Evolutionary conservation across 2,888 invertebrate genomes (phyloP).

Genomic region (Gasteruption jaculator): DNA sequence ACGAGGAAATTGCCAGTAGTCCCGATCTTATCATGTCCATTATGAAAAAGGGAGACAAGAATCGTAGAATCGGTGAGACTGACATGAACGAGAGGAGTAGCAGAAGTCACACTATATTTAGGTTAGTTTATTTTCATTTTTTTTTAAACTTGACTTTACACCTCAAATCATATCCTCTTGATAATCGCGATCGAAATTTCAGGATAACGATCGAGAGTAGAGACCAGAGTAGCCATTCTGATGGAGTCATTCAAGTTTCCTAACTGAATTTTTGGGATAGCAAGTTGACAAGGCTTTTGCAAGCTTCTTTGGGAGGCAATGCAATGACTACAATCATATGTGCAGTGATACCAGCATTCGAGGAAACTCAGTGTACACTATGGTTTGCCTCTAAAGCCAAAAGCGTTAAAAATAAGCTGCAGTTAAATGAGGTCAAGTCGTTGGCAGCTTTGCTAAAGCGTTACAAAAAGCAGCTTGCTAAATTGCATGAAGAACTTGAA

Average conservation of each 20-base stretch:
- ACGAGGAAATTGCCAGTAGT: constrained; percentile 60
- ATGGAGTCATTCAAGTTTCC: constrained; percentile 63
- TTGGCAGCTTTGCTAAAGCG: constrained; percentile 64
- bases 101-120: constrained; percentile 78
- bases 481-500: constrained; percentile 58
- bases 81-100: constrained; percentile 81
- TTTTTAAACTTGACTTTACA: neutral
- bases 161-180: neutral
- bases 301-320: constrained; percentile 79
- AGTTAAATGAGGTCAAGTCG: constrained; percentile 66
- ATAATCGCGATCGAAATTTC: neutral
- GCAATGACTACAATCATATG: constrained; percentile 78
- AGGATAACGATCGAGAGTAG: constrained; percentile 61
- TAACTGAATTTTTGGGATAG: constrained; percentile 78
- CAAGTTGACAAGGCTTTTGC: constrained; percentile 74
- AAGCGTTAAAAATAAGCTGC: constrained; percentile 68
- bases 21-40: constrained; percentile 59
- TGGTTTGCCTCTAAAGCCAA: constrained; percentile 76
- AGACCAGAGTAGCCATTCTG: constrained; percentile 51
- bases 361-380: constrained; percentile 64
- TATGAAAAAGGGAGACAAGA: constrained; percentile 60
- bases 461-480: constrained; percentile 61
- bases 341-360: constrained; percentile 71
- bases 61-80: constrained; percentile 69
- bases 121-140: constrained; percentile 44